phyloP scores from a whole-genome alignment of 2,797 vertebrate species.

The Myiotriccus ornatus region DNA sequence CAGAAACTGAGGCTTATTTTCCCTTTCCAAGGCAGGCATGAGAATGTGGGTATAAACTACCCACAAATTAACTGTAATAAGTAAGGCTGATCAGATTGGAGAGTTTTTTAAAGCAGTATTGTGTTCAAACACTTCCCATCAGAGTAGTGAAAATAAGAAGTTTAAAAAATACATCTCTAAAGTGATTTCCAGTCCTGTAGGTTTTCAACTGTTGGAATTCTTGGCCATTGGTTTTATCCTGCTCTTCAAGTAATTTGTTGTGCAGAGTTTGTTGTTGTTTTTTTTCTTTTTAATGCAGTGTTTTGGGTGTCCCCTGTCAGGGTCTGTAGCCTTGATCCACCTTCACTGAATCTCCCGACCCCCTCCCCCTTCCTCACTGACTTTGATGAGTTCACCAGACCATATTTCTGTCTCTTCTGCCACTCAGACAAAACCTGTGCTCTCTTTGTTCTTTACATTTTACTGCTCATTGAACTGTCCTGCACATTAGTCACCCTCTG shows the following conservation, averaged over 20 bases:
- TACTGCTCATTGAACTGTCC: not conserved
- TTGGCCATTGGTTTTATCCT: not conserved
- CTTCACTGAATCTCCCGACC: not conserved
- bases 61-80: not conserved
- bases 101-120: not conserved
- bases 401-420: not conserved
- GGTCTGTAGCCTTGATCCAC: not conserved
- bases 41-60: not conserved
- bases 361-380: accelerated
- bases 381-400: not conserved
- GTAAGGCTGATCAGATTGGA: not conserved
- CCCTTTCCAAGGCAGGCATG: not conserved
- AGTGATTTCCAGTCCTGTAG: not conserved
- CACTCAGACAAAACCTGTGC: not conserved
- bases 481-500: not conserved
- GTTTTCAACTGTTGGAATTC: not conserved
- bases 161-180: not conserved
- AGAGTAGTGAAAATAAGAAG: not conserved
- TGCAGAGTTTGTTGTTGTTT: not conserved
- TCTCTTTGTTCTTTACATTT: not conserved
- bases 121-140: not conserved
- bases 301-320: not conserved
- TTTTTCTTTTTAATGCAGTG: not conserved
- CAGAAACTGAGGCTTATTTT: not conserved
- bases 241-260: not conserved